Evolutionary conservation across 2,797 vertebrate genomes (phyloP).

Genomic region (Crocodylus rhombifer): DNA sequence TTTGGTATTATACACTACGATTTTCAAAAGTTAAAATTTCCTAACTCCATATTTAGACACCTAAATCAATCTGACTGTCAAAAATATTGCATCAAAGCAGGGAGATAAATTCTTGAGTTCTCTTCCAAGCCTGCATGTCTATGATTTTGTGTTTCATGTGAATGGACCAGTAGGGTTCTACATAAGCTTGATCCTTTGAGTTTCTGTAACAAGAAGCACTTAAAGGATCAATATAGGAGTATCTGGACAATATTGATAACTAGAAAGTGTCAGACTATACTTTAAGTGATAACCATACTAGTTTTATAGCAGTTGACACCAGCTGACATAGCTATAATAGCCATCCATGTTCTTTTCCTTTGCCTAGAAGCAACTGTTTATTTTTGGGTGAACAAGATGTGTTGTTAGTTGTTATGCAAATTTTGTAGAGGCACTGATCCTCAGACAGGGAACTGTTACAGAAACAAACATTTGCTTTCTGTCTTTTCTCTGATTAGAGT

Average conservation of each 20-base stretch:
- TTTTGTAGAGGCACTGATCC: not conserved
- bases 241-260: not conserved
- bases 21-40: not conserved
- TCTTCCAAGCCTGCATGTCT: too few relatives aligned
- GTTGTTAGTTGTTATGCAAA: not conserved
- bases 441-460: not conserved
- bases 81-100: not conserved
- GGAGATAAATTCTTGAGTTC: too few relatives aligned
- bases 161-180: not conserved
- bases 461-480: not conserved
- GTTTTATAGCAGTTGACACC: not conserved
- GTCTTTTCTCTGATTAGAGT: not conserved
- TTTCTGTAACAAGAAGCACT: not conserved
- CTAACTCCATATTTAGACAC: not conserved
- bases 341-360: not conserved
- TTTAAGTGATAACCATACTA: not conserved
- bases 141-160: not conserved
- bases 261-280: accelerated
- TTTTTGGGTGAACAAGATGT: not conserved
- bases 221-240: not conserved
- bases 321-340: not conserved
- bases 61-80: not conserved
- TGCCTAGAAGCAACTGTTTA: not conserved
- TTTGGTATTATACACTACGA: not conserved
- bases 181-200: not conserved